Evolutionary conservation across 2,797 vertebrate species (phyloP).

Genomic region (Betta splendens): DNA sequence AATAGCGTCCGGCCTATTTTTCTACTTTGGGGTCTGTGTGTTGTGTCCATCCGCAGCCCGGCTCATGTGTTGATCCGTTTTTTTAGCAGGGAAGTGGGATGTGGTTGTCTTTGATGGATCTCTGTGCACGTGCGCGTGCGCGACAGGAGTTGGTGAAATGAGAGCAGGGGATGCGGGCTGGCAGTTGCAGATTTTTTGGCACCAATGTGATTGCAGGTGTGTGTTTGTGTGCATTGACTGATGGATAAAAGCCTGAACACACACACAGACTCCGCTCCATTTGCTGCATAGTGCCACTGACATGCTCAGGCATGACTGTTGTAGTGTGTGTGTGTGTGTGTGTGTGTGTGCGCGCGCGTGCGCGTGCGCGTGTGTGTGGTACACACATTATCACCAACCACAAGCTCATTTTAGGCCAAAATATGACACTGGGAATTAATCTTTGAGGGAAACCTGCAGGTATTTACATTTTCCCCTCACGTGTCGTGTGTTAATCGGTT

Average conservation of each 20-base stretch:
- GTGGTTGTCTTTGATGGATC: constrained; percentile 2
- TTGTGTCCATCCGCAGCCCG: neutral
- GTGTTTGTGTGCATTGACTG: constrained; percentile 25
- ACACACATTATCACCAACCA: constrained; percentile 35
- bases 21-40: constrained; percentile 9
- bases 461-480: constrained; percentile 3
- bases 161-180: constrained; percentile 48
- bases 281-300: constrained; percentile 27
- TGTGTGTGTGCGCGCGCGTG: no score
- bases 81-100: neutral
- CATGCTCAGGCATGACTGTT: constrained; percentile 58
- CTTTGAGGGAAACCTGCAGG: constrained; percentile 8
- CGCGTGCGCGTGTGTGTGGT: constrained; percentile 10
- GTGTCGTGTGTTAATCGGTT: neutral
- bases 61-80: constrained; percentile 8
- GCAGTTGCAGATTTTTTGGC: constrained; percentile 56
- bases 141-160: constrained; percentile 35
- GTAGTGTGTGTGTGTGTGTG: constrained; percentile 29
- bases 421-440: neutral
- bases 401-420: neutral
- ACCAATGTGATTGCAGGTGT: constrained; percentile 62
- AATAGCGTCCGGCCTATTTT: constrained; percentile 20
- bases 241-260: constrained; percentile 37
- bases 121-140: neutral
- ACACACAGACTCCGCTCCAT: constrained; percentile 23